Evolutionary conservation across 2,113 vertebrate genomes (phyloP).

Genomic region (Oreochromis niloticus): DNA sequence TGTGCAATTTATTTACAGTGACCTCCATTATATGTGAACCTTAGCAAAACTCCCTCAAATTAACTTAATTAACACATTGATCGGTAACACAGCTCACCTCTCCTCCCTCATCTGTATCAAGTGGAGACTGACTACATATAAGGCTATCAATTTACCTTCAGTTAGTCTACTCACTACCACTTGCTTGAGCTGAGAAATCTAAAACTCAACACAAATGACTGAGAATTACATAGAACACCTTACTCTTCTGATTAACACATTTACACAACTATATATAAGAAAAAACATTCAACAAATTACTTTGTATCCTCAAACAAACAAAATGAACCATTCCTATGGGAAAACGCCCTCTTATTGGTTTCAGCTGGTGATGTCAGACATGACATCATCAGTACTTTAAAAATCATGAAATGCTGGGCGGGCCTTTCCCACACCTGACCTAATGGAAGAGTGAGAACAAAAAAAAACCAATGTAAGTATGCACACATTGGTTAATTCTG

Average conservation of each 20-base stretch:
- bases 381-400: not conserved
- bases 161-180: not conserved
- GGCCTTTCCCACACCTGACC: not conserved
- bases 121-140: rapidly evolving
- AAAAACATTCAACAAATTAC: not conserved
- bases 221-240: not conserved
- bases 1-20: not conserved
- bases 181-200: not conserved
- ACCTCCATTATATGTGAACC: not conserved
- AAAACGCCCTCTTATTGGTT: not conserved
- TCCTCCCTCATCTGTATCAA: not conserved
- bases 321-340: not conserved
- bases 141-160: not conserved
- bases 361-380: not conserved
- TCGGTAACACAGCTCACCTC: not conserved
- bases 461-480: rapidly evolving
- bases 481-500: not conserved
- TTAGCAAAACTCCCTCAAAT: not conserved
- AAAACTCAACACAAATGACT: not conserved
- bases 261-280: not conserved
- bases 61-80: not conserved
- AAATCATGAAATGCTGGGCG: not conserved
- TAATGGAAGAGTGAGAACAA: not conserved
- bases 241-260: not conserved
- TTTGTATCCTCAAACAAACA: not conserved